Base-by-base conservation (phyloP, 1,140 invertebrate genomes). In the Pristionchus pacificus region DNA sequence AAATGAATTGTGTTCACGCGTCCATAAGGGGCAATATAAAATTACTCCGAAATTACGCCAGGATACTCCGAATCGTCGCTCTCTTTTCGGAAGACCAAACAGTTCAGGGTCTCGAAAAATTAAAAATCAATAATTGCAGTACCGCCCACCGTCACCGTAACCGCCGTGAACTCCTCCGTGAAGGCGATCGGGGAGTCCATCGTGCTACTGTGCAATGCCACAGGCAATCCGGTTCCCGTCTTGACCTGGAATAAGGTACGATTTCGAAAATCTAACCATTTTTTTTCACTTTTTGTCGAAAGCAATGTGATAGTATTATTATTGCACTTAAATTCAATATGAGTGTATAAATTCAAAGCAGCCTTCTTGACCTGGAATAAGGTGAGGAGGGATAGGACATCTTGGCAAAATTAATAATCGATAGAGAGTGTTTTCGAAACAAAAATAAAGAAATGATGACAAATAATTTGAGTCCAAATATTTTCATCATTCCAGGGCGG, bases 161-260 rank as follows among this genome's bases (percentile, higher is more conserved):
- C 14, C 10, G 67, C 66, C 32, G 65, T 68, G 24, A 65, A 65
- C 19, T 32, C 69, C 1, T 25, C 79, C 2, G 74, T 83, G 2
- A 74, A 72, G 27, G 71, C 68, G 31, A 29, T 77, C n/a, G 81
- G 80, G n/a, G 69, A 74, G 30, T 65, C 74, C 2, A 69, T 82
- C 2, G 75, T 77, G 1, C 58, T 82, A 2, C 72, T 79, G 55
- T 82, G 80, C 60, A 75, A 78, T 60, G 77, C 79, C 0, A 68
- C 75, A 27, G 80, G 80, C 24, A 82, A 82, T 64, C 80, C 80
- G n/a, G 29, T 29, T 13, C 65, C 73, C 15, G 24, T 58, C n/a
- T 10, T 77, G 1, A 72, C 49, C n/a, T 77, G 73, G 75, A 63
- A n/a, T 29, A 73, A 73, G n/a, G 28, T 60, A 10, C 25, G 6